Evolutionary conservation across 2,888 invertebrate species (phyloP), one percentile per base, ranked within the genome.

Genomic region (Halocaridina rubra): DNA sequence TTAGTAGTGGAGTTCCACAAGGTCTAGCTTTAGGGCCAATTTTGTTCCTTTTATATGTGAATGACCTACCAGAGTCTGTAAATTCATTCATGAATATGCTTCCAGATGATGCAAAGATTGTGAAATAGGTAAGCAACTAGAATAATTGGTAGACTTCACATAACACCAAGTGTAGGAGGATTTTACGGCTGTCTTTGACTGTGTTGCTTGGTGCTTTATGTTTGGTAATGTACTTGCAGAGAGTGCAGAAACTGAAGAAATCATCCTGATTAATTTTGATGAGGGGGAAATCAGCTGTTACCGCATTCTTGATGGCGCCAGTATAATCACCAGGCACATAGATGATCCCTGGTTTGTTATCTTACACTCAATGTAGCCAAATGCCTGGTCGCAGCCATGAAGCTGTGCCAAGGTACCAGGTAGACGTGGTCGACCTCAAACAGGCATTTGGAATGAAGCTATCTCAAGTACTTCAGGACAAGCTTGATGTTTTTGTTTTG

Each of bases 321-420:
- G 19, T 33, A 33, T 77, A 59, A 30, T 77, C 59, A 27, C 27
- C 59, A 29, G 77, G 77, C 30, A n/a, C 29, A 24, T 77, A 77
- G 57, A 59, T 29, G 77, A 32, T 33, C n/a, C 13, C 32, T 59
- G 53, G 59, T 19, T 30, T n/a, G 32, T 24, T 30, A 77, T 30
- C n/a, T 77, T 30, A 19, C 59, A 30, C 59, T 77, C 5, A 53
- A 77, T 77, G 59, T 77, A 59, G 30, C 77, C 77, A 27, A 77
- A 77, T 7, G 77, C 77, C 10, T 30, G 30, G 13, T 59, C 59
- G 22, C 77, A 77, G 77, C 77, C 77, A 77, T 77, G 59, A 13
- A 77, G 22, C 59, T 77, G 33, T 39, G 13, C 13, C 39, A 7
- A 39, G 39, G 39, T 13, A 39, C 39, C 7, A 39, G 39, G 39